Percentiles rank a stretch among this genome's conserved stretches.
Evolutionary conservation across 2,797 vertebrate genomes (phyloP).

Genomic region (Ispidina picta): DNA sequence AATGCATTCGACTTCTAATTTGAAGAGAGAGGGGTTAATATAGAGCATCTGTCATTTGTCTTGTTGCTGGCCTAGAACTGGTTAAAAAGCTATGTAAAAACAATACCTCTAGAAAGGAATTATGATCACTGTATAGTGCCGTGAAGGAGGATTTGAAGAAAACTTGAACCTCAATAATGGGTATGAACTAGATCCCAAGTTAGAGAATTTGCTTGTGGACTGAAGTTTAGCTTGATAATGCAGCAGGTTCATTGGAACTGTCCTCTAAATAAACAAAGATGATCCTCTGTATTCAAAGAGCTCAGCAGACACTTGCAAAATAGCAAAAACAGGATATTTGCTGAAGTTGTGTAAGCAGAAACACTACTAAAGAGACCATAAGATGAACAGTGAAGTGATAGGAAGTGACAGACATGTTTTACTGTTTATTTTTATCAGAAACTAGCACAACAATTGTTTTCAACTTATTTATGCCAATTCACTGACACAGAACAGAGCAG

Average conservation of each 20-base stretch:
- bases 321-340: neutral
- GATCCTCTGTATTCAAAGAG: neutral
- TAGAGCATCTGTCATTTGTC: neutral
- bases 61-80: neutral
- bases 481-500: neutral
- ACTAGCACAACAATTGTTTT: neutral
- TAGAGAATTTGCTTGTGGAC: neutral
- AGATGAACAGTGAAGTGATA: neutral
- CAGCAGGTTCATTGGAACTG: neutral
- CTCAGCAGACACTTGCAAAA: neutral
- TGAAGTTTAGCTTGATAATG: neutral
- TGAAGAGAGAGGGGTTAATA: neutral
- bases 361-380: neutral
- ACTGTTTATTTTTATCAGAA: neutral
- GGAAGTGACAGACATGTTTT: neutral
- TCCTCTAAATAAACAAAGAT: neutral
- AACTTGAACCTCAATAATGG: neutral
- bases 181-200: neutral
- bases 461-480: neutral
- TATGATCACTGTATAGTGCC: neutral
- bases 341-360: neutral
- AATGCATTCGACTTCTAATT: neutral
- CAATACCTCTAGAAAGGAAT: neutral
- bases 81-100: neutral
- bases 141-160: neutral